A percentile compares a stretch with the other conserved stretches of the same genome.
These are phyloP conservation scores for Cynopterus brachyotis DNA, from an alignment of 2,113 vertebrate genomes.

Conservation along the genomic window DNA sequence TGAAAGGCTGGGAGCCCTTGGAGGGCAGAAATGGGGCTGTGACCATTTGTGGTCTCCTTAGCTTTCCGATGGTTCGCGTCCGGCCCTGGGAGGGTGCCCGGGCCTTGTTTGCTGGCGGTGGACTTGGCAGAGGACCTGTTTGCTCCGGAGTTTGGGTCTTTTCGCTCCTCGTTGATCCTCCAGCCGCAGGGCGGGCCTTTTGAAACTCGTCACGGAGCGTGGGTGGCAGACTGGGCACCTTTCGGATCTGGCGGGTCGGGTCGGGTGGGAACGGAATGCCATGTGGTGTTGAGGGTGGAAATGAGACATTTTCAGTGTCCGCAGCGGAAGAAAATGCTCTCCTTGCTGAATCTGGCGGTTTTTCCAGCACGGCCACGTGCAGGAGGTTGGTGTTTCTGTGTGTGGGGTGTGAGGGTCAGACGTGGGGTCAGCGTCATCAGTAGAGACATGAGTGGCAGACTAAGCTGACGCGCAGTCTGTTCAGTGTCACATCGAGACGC, in stretches of 20 bases:
- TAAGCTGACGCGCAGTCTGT: fast-evolving
- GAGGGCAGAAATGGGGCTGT: neutral
- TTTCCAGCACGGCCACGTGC: neutral
- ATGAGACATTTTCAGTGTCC: neutral
- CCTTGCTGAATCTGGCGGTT: neutral
- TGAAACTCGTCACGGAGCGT: neutral
- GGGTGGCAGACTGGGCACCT: neutral
- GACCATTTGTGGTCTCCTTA: neutral
- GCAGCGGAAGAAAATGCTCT: neutral
- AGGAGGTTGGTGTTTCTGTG: neutral
- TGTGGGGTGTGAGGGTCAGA: neutral
- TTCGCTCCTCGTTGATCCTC: neutral
- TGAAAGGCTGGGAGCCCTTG: neutral
- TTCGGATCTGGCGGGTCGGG: neutral
- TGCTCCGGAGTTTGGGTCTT: neutral
- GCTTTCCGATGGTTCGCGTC: fast-evolving
- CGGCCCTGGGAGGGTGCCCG: neutral
- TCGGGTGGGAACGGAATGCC: neutral
- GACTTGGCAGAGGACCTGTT: fast-evolving
- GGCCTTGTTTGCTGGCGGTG: neutral
- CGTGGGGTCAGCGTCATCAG: fast-evolving
- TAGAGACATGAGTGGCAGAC: neutral
- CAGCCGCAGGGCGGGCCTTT: neutral
- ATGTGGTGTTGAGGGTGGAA: neutral
- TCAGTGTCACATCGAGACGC: fast-evolving